Base-by-base conservation (phyloP, 2,888 invertebrate genomes). In the Scaeva pyrastri region DNA sequence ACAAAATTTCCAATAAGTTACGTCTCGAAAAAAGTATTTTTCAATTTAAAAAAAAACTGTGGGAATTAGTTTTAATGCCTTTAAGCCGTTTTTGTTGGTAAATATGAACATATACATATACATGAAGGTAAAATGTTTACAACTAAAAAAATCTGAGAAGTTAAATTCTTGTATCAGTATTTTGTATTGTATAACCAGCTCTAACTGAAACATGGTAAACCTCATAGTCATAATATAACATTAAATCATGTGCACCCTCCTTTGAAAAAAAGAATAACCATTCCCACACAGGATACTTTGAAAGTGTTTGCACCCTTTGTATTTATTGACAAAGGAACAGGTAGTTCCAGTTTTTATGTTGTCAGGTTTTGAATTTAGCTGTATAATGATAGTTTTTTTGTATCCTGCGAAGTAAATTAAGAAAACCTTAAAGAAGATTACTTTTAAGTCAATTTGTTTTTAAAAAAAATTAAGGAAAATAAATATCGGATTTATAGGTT, bases 271-370 rank as follows among this genome's bases (percentile, higher is more conserved):
- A 14, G 41, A 39, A 21, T 1, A 39, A 10, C 39, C 14, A 56
- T 73, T 83, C 74, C 39, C 68, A 83, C 73, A 73, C 48, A 78
- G 48, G 73, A 55, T 64, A 71, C 72, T 52, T 83, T 83, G 78
- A 78, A 64, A 78, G 68, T 70, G 78, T 70, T 70, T 78, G 70
- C 83, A 78, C 83, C 83, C 83, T 83, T 83, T 78, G 78, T 78
- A 74, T 74, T 74, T 56, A 78, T 77, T 82, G 72, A 82, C 76
- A 66, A 82, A 72, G 71, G 43, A 82, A 77, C 82, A 77, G 77
- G 82, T 77, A 76, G 82, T 66, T 77, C 76, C n/a, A 50, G 76
- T 71, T 82, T 82, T 66, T 72, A 21, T 75, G 19, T 45, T 48
- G 5, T 10, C 21, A 6, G 12, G 60, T 41, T 39, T 45, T 48